Evolutionary conservation across 1,140 invertebrate genomes (phyloP), one percentile per base, ranked within the genome.

Genomic region (Copidosoma floridanum): DNA sequence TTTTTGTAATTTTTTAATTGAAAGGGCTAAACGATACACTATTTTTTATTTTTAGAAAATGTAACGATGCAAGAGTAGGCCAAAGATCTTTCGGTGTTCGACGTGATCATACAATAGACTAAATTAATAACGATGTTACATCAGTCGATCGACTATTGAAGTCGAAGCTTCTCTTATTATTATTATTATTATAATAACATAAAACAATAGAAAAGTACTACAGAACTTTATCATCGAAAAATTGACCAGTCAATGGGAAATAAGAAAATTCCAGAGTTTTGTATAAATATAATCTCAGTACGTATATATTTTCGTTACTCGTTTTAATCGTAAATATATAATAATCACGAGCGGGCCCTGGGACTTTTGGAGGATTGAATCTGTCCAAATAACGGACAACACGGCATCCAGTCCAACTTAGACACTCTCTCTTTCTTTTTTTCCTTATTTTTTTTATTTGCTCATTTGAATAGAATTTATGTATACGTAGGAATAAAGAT

Each of bases 201-300:
- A 56, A 55, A 52, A n/a, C n/a, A n/a, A n/a, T 55, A 56, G 35
- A 61, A 55, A 61, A 61, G 46, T 46, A 35, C 52, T 61, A 50
- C 51, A 61, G 44, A 55, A 52, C 52, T 52, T 61, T 52, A 44
- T 41, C 20, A n/a, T n/a, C n/a, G n/a, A 51, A 56, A 60, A 61
- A 61, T 57, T 62, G 53, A 52, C 60, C 52, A 62, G 44, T 56
- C 27, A 41, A 61, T 41, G 43, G n/a, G 43, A 54, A 55, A 50
- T 16, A 50, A 56, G 14, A 8, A 59, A 11, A 52, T 52, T 4
- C 50, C 51, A 40, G 41, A 52, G 50, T 32, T 60, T 27, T 40
- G 38, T 53, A 52, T 26, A 59, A 59, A 59, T 59, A 59, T 52
- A 59, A 16, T 32, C 32, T 57, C n/a, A n/a, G n/a, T n/a, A n/a